phyloP scores from a whole-genome alignment of 2,888 invertebrate genomes.

The Acronicta alni region DNA sequence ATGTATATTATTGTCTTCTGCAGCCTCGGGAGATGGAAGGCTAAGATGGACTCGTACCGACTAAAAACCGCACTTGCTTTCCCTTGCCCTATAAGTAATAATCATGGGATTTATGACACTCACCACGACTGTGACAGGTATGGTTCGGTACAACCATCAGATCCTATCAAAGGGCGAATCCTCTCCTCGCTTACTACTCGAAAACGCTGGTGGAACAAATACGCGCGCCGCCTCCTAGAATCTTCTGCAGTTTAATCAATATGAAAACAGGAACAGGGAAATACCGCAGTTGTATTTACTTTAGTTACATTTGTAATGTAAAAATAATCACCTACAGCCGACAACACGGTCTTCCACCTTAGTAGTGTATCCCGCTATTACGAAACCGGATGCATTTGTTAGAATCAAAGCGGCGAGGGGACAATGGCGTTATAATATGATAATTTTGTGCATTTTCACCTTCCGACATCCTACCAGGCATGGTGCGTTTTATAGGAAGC shows the following conservation, averaged over 20 bases:
- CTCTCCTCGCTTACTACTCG: no score
- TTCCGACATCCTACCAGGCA: constrained; percentile 54
- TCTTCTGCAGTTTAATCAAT: not conserved
- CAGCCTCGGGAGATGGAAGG: no score
- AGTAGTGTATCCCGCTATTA: constrained; percentile 51
- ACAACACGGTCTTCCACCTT: constrained; percentile 37
- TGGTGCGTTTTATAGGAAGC: constrained; percentile 22
- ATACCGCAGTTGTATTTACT: not conserved
- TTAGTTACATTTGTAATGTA: not conserved
- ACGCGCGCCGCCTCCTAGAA: no score
- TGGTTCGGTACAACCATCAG: no score
- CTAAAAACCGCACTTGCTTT: no score
- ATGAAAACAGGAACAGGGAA: not conserved
- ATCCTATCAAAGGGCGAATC: no score
- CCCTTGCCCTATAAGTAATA: no score
- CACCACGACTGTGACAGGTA: no score
- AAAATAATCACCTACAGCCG: constrained; percentile 1
- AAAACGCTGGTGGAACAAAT: no score
- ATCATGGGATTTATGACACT: no score
- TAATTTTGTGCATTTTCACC: constrained; percentile 76
- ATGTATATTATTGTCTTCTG: no score
- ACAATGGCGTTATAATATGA: constrained; percentile 66
- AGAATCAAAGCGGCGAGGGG: constrained; percentile 54
- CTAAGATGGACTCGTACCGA: no score
- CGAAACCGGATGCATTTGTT: constrained; percentile 64